Percentiles rank a stretch among this genome's conserved stretches.
These are phyloP conservation scores for Penaeus monodon DNA, from an alignment of 2,888 invertebrate genomes.

Conservation along the genomic window DNA sequence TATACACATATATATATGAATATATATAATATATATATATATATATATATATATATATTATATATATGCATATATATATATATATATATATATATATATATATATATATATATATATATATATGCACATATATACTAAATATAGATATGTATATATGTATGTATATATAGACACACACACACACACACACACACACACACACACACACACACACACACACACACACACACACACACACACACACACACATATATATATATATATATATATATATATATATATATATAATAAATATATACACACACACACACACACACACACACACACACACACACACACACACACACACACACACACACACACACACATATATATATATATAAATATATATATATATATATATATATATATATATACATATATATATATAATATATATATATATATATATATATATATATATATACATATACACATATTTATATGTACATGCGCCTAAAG, in stretches of 20 bases:
- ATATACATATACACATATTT: neutral
- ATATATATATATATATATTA: no score
- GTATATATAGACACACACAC: no score
- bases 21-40: neutral
- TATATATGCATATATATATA: no score
- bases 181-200: no score
- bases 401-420: neutral
- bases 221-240: no score
- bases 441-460: neutral
- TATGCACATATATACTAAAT: no score
- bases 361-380: conserved; percentile 6
- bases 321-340: neutral
- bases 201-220: no score
- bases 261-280: neutral
- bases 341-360: neutral
- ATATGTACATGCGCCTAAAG: neutral
- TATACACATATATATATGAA: neutral
- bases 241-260: no score
- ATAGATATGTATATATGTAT: no score
- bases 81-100: no score
- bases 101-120: no score
- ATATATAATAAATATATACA: neutral
- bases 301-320: neutral
- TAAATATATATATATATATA: conserved; percentile 11
- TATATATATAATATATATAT: neutral